Conservation (phyloP, 2,888 invertebrate genomes). For the Pecten maximus region DNA sequence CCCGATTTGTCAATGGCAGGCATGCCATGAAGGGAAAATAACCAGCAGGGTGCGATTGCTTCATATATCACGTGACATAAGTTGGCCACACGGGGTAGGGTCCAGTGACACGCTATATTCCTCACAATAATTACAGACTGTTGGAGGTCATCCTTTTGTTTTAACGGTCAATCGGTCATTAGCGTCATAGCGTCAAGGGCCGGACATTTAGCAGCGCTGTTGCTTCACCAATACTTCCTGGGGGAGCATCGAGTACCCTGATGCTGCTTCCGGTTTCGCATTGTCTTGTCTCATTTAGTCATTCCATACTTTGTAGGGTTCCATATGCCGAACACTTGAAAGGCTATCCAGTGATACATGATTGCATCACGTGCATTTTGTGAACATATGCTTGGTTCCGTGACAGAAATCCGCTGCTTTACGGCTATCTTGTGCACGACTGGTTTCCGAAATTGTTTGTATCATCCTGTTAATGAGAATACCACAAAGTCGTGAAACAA, state of each 20-base stretch:
- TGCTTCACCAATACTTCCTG: not conserved
- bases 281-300: not conserved
- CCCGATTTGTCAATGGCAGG: not conserved
- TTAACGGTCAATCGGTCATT: slow-evolving; percentile 1
- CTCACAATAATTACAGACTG: not conserved
- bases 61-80: not conserved
- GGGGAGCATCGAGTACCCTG: not conserved
- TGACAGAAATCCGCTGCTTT: too few relatives aligned
- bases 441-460: not conserved
- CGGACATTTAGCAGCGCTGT: not conserved
- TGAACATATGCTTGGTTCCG: not conserved
- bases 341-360: not conserved
- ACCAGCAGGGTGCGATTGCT: not conserved
- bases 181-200: not conserved
- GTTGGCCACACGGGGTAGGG: not conserved
- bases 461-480: not conserved
- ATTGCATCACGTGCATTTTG: not conserved
- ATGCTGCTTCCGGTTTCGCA: not conserved
- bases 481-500: not conserved
- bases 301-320: not conserved
- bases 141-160: not conserved
- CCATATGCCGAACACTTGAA: not conserved
- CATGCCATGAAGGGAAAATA: not conserved
- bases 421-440: not conserved
- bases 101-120: not conserved